Base-by-base conservation (phyloP, 2,113 vertebrate species). In the Dissostichus mawsoni region DNA sequence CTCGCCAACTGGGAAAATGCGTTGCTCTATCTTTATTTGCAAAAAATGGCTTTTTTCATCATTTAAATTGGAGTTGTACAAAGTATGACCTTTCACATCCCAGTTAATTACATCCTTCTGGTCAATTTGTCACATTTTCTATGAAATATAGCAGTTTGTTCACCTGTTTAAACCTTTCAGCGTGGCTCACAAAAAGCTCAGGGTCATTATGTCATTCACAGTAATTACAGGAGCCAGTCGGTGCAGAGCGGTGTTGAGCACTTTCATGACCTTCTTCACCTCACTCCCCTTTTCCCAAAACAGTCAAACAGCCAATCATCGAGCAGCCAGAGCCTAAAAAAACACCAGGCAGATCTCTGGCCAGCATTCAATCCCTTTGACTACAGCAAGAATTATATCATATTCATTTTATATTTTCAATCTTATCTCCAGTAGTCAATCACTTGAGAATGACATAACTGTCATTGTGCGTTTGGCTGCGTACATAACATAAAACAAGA, bases 401-500 rank as follows among this genome's bases (percentile, higher is more conserved):
- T 11, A 63, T 47, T 61, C 29, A 51, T 29, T 76, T 50, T 6
- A 23, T 76, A n/a, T 64, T 48, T 12, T 36, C 55, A 23, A 55
- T 72, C 65, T 80, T 73, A 59, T 81, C 52, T 33, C 25, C 69
- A 45, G 45, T 20, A 51, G 23, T 20, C 33, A 74, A 70, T 41
- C 51, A 56, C 66, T 80, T 3, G 2, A 11, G 61, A 69, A 51
- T 61, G 11, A 76, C 69, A n/a, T 61, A 69, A 66, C 18, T n/a
- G 65, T 80, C 72, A 74, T 74, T 76, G 47, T 59, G 11, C 20
- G 20, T 63, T 6, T 33, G 23, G 52, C 62, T 52, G 71, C 83
- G 77, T 66, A 84, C 74, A 80, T 64, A 51, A 86, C 58, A 78
- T 72, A 83, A 78, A 74, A 61, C 79, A 77, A 74, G 72, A 78